Evolutionary conservation across 2,888 invertebrate genomes (phyloP), one percentile per base, ranked within the genome.

Genomic region (Polydrusus cervinus): DNA sequence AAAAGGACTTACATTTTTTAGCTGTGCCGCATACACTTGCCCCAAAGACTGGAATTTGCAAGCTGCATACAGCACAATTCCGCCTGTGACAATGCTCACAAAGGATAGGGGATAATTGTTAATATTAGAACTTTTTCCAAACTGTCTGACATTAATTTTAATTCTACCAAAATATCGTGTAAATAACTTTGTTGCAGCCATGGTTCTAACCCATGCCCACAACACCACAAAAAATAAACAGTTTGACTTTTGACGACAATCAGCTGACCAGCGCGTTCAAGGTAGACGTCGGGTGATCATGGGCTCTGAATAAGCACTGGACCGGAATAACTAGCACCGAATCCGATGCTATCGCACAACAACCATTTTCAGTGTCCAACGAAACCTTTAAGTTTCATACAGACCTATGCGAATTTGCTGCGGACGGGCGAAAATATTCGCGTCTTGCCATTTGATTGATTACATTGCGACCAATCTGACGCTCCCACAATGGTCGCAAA

Each of bases 11-110:
- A 89, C 89, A 86, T 87, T 88, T 83, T 88, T 89, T 62, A 88
- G 78, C 82, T 89, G 90, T 66, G 88, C 86, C 43, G 91, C 90
- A 82, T 89, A 85, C 10, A 90, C 89, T 76, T 86, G 84, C 72
- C 84, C 85, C 13, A 83, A 81, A 80, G 85, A 86, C 38, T 84
- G 79, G 65, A 86, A 86, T 83, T 88, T 89, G 80, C 88, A 87
- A 53, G 86, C 86, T 18, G 88, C 80, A 76, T 88, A 86, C 51
- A 89, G 82, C 8, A 87, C 86, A 47, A 88, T 83, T 47, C 89
- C 87, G 55, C 88, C 89, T 61, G 88, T 87, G 34, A 89, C 83
- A 16, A 81, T 79, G 75, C 82, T 82, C 49, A 83, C 65, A 51
- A 82, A 73, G 9, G 78, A 68, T 34, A 70, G 9, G 14, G 79